Conservation (phyloP, 2,888 invertebrate species). For the Cephonodes hylas region DNA sequence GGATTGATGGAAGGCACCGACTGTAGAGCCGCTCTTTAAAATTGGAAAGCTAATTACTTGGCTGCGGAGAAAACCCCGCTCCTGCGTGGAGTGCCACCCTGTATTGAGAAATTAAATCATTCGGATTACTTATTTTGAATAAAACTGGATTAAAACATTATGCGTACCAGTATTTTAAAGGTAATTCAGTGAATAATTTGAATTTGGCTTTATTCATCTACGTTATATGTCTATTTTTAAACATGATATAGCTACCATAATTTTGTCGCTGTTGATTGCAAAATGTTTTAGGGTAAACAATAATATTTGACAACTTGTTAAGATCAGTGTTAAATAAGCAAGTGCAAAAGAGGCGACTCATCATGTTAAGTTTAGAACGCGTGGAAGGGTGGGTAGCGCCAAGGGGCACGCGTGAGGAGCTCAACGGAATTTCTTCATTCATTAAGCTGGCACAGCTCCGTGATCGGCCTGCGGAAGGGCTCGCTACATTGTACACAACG, state of each 20-base stretch:
- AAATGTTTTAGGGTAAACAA: neutral
- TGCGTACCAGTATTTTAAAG: neutral
- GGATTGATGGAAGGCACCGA: slow-evolving; percentile 67
- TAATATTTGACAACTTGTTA: neutral
- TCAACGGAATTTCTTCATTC: slow-evolving; percentile 74
- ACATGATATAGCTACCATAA: too few relatives aligned
- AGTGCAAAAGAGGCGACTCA: slow-evolving; percentile 33
- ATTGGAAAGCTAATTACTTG: slow-evolving; percentile 76
- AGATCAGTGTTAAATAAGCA: neutral
- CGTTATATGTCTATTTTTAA: too few relatives aligned
- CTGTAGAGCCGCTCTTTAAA: slow-evolving; percentile 67
- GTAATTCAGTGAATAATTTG: neutral
- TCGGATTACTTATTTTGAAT: slow-evolving; percentile 17
- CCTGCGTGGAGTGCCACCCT: slow-evolving; percentile 51
- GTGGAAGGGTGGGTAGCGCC: slow-evolving; percentile 49
- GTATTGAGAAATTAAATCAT: slow-evolving; percentile 45
- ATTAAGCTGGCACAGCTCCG: slow-evolving; percentile 67
- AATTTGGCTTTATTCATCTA: too few relatives aligned
- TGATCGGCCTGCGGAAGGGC: slow-evolving; percentile 68
- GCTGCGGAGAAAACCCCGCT: slow-evolving; percentile 43
- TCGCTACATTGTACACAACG: slow-evolving; percentile 58
- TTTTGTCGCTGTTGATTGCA: too few relatives aligned
- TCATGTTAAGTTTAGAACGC: slow-evolving; percentile 52
- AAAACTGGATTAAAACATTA: slow-evolving; percentile 12
- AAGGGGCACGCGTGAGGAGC: slow-evolving; percentile 59